Percentiles rank a stretch among this genome's conserved stretches.
These are phyloP conservation scores for Chondrosia reniformis DNA, from an alignment of 37 sponge, comb jelly and placozoan species.

Conservation along the genomic window DNA sequence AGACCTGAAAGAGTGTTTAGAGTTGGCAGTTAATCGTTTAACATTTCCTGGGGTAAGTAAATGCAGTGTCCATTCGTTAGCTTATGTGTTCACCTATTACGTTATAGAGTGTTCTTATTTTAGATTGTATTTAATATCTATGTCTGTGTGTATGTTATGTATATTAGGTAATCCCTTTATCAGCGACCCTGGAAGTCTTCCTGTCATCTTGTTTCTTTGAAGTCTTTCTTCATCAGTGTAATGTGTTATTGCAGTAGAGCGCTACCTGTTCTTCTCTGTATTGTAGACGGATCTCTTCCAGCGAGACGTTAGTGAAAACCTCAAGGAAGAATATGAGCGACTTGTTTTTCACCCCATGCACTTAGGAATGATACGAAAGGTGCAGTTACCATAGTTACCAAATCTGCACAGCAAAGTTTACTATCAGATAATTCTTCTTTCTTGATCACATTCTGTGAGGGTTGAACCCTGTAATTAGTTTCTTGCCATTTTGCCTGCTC, in stretches of 20 bases:
- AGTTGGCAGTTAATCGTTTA: conserved; percentile 70
- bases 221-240: no score
- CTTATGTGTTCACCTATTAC: no score
- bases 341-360: conserved; percentile 83
- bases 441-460: no score
- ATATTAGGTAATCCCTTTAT: background rate
- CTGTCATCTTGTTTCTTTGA: no score
- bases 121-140: background rate
- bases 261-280: background rate
- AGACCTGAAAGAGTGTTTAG: conserved; percentile 74
- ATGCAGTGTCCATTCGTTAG: no score
- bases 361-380: conserved; percentile 71
- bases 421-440: no score
- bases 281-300: conserved; percentile 85
- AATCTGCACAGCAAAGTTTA: no score
- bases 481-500: no score
- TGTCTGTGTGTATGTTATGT: background rate
- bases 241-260: no score
- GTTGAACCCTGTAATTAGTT: no score
- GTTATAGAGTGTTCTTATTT: background rate
- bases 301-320: conserved; percentile 67
- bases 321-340: conserved; percentile 70
- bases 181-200: background rate
- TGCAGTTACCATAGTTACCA: no score
- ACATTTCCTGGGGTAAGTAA: conserved; percentile 77